phyloP scores from a whole-genome alignment of 2,888 invertebrate species.

The Subacronicta megacephala region DNA sequence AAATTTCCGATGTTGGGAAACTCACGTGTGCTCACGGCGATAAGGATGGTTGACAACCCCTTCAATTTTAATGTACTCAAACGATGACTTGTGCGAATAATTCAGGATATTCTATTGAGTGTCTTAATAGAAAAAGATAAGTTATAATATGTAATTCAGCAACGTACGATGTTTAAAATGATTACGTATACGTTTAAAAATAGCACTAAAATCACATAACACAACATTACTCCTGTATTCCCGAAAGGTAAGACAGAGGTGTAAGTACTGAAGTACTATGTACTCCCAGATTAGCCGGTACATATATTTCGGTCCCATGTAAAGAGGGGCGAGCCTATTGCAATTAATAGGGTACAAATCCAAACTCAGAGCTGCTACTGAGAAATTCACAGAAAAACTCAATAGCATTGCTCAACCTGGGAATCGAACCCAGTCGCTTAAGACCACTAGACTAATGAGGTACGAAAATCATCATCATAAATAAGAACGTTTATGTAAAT shows the following conservation, averaged over 20 bases:
- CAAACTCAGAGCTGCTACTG: too few relatives aligned
- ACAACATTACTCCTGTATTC: too few relatives aligned
- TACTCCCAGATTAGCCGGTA: too few relatives aligned
- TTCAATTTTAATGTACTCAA: conserved; percentile 65
- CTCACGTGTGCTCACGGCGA: conserved; percentile 69
- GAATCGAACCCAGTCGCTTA: too few relatives aligned
- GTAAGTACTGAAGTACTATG: too few relatives aligned
- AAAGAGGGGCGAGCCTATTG: too few relatives aligned
- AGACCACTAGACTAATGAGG: too few relatives aligned
- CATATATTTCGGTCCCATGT: too few relatives aligned
- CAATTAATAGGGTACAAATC: too few relatives aligned
- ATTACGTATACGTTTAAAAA: conserved; percentile 50
- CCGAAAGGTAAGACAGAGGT: too few relatives aligned
- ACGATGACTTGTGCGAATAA: conserved; percentile 41
- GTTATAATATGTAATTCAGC: conserved; percentile 33
- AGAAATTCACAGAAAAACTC: too few relatives aligned
- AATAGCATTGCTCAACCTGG: too few relatives aligned
- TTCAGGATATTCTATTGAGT: conserved; percentile 39
- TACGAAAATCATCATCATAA: conserved; percentile 52
- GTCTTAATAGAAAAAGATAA: conserved; percentile 39
- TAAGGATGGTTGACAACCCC: conserved; percentile 61
- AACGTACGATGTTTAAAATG: conserved; percentile 34
- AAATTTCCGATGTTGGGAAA: conserved; percentile 70
- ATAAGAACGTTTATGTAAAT: conserved; percentile 56
- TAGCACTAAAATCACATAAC: conserved; percentile 53